Conservation (phyloP, 2,113 vertebrate species). For the Xenopus borealis region DNA sequence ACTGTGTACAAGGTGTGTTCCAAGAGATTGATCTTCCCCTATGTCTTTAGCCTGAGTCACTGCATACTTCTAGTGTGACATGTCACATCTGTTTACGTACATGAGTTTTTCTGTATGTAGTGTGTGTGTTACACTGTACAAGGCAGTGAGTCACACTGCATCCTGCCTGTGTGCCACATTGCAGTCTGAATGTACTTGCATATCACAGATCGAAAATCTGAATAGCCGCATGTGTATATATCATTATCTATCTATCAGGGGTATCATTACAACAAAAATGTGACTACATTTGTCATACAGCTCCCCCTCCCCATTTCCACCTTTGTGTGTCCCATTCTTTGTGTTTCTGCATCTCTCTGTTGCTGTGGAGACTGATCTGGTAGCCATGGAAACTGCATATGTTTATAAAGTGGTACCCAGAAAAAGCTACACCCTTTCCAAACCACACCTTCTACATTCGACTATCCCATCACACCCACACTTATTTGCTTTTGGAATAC, state of each 20-base stretch:
- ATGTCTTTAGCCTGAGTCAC: too few relatives aligned
- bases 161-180: neutral
- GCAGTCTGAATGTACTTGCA: neutral
- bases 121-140: neutral
- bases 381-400: slow-evolving; percentile 90
- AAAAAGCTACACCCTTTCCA: slow-evolving; percentile 23
- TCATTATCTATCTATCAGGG: neutral
- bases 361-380: slow-evolving; percentile 67
- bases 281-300: neutral
- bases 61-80: too few relatives aligned
- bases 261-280: slow-evolving; percentile 5
- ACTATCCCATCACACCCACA: neutral
- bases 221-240: neutral
- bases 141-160: neutral
- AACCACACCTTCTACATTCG: neutral
- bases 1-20: too few relatives aligned
- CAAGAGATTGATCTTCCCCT: too few relatives aligned
- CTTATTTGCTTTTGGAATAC: neutral
- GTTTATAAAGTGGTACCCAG: slow-evolving; percentile 72
- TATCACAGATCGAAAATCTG: neutral
- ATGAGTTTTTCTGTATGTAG: too few relatives aligned
- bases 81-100: too few relatives aligned
- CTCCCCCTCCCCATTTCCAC: slow-evolving; percentile 9
- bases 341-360: slow-evolving; percentile 52
- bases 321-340: slow-evolving; percentile 23